These are phyloP conservation scores for Butastur rufipennis DNA, from an alignment of 2,113 vertebrate genomes.

Conservation along the genomic window DNA sequence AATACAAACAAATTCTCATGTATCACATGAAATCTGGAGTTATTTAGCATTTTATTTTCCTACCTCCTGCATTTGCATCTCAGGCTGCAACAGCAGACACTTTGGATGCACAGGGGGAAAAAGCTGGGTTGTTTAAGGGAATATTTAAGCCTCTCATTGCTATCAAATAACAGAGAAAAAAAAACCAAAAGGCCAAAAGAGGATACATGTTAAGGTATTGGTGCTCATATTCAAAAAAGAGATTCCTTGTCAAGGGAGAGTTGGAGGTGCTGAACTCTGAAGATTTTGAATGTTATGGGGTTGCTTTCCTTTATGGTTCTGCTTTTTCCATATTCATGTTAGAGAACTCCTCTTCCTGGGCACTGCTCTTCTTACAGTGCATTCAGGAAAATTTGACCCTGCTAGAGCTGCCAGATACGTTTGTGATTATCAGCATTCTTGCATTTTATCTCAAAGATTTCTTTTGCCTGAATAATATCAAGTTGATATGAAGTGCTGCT, in stretches of 20 bases:
- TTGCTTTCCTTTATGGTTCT: not conserved
- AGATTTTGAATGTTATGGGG: not conserved
- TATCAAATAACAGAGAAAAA: not conserved
- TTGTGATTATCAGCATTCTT: not conserved
- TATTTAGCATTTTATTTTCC: slow-evolving; percentile 6
- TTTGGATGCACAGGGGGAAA: not conserved
- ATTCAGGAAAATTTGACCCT: not conserved
- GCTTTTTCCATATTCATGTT: not conserved
- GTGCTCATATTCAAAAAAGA: slow-evolving; percentile 11
- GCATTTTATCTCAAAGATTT: not conserved
- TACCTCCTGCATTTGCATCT: not conserved
- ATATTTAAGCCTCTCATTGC: not conserved
- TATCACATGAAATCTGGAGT: not conserved
- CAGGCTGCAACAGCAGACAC: not conserved
- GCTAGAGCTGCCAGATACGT: not conserved
- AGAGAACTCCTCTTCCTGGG: not conserved
- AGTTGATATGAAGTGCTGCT: not conserved
- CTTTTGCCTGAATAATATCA: not conserved
- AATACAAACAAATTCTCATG: not conserved
- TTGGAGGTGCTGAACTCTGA: not conserved
- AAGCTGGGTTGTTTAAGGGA: not conserved
- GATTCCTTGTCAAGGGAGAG: slow-evolving; percentile 38
- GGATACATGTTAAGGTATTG: not conserved
- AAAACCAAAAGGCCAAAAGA: not conserved
- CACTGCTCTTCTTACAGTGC: not conserved